Base-by-base conservation (phyloP, 64 coral and sea anemone species). In the Pachyseris speciosa region DNA sequence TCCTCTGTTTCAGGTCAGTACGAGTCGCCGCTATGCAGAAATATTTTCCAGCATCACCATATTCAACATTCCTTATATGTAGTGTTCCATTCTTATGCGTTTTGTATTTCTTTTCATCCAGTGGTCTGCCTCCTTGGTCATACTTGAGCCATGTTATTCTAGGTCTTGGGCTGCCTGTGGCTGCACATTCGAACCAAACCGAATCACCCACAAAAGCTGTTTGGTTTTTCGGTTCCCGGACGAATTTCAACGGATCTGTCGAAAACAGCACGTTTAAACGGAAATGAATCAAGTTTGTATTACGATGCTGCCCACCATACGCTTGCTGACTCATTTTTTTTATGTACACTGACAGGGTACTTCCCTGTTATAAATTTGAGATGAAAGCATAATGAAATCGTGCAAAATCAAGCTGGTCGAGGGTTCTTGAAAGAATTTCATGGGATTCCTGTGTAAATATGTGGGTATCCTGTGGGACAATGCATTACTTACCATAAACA, bases 151-250 rank as follows among this genome's bases (percentile, higher is more conserved):
- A 77, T 8, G 45, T 77, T 31, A 77, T 33, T 77, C 28, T 77
- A 77, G 74, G 74, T 26, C 53, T 51, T 77, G 74, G 74, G 74
- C 74, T 77, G 10, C 74, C 74, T 77, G 74, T 77, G 45, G 74
- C 74, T 5, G 16, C 74, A 53, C 74, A 77, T 28, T 77, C 44
- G 19, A 77, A 77, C 74, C 74, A 77, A 32, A 77, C 74, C 27
- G 74, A 77, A 11, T 77, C 74, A 30, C 47, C 47, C 7, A 77
- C 32, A 29, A 51, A 52, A 52, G 74, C 74, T 0, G 74, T 52
- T 11, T 52, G 26, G 41, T 77, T 77, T 49, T 20, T 33, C 44
- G 74, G 74, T 6, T 50, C 47, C 19, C 26, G 0, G 26, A 77
- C 26, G 45, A 77, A 77, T 12, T 26, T 49, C 1, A 77, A 17